A percentile compares a stretch with the other conserved stretches of the same genome.
phyloP scores from a whole-genome alignment of 2,797 vertebrate genomes.

The Chanos chanos region DNA sequence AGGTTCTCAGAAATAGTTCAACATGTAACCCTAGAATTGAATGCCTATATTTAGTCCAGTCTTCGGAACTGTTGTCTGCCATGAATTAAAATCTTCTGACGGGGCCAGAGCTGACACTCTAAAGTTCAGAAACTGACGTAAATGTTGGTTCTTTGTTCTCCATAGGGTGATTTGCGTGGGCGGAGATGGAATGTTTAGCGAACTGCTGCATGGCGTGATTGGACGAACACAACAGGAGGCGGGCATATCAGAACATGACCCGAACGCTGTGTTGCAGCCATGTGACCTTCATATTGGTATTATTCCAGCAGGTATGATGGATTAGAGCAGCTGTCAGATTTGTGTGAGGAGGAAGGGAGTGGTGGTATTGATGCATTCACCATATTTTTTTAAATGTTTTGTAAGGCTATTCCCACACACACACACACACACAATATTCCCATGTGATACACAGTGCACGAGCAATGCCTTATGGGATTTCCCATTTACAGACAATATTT shows the following conservation, averaged over 20 bases:
- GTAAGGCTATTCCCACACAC: too few relatives aligned
- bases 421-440: too few relatives aligned
- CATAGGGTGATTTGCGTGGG: conserved; percentile 81
- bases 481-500: too few relatives aligned
- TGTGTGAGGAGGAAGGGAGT: not conserved
- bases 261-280: conserved; percentile 60
- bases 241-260: conserved; percentile 70
- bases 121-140: too few relatives aligned
- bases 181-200: conserved; percentile 84
- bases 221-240: conserved; percentile 76
- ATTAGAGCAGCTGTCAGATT: not conserved
- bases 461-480: too few relatives aligned
- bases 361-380: conserved; percentile 11
- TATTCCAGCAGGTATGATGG: conserved; percentile 70
- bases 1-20: not conserved
- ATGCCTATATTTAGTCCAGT: not conserved
- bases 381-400: conserved; percentile 1
- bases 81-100: too few relatives aligned
- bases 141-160: conserved; percentile 28
- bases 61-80: too few relatives aligned
- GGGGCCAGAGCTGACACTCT: too few relatives aligned
- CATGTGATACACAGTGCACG: too few relatives aligned
- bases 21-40: not conserved
- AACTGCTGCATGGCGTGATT: conserved; percentile 80
- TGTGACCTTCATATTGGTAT: conserved; percentile 81